Evolutionary conservation across 92 coral and sea anemone species (phyloP).

Genomic region (Muricea muricata): DNA sequence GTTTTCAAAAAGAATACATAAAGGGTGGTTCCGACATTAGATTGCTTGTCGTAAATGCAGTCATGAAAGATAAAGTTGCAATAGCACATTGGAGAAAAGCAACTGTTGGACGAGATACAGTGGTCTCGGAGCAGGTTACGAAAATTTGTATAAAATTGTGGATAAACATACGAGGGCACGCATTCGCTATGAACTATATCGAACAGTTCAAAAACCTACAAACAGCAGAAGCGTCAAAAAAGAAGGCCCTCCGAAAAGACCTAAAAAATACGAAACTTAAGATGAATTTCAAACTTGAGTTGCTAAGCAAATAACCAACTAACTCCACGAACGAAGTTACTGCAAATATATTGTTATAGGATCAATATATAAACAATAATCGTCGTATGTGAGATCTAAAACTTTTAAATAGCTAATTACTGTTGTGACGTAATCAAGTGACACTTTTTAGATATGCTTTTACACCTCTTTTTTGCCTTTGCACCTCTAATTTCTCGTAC

Average conservation of each 20-base stretch:
- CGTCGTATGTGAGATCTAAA: too few species aligned
- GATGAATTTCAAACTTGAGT: too few species aligned
- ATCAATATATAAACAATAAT: too few species aligned
- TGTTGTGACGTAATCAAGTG: too few species aligned
- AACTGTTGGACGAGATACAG: not conserved
- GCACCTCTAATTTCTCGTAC: too few species aligned
- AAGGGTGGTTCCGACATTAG: not conserved
- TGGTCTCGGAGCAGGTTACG: not conserved
- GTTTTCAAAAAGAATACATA: not conserved
- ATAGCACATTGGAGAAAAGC: conserved; percentile 2
- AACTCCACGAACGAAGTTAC: not conserved
- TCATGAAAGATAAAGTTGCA: not conserved
- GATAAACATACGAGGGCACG: conserved; percentile 10
- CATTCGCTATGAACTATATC: conserved; percentile 1
- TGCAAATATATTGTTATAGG: too few species aligned
- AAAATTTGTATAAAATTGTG: conserved; percentile 16
- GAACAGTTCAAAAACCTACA: not conserved
- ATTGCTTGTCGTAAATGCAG: conserved; percentile 3
- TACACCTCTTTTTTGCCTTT: too few species aligned
- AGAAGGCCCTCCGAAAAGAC: conserved; percentile 17
- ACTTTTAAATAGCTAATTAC: too few species aligned
- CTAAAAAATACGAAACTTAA: not conserved
- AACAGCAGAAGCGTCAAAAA: not conserved
- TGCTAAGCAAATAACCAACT: not conserved
- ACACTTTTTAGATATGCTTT: too few species aligned